Conservation (phyloP, 2,797 vertebrate species). For the Peromyscus attwateri region DNA sequence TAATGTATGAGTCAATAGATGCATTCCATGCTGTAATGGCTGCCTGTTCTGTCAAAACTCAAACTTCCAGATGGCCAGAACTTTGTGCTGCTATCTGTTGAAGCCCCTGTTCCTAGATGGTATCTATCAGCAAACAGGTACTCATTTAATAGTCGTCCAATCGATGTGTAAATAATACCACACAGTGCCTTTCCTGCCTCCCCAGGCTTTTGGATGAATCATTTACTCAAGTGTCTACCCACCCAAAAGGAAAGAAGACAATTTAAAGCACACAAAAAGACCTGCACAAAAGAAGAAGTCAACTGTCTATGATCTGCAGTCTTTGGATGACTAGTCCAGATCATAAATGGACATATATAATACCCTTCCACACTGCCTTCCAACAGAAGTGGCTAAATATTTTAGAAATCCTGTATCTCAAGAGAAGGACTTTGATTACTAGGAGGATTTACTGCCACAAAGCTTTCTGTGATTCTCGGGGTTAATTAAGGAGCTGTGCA, state of each 20-base stretch:
- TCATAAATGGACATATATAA: neutral
- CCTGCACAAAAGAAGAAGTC: constrained; percentile 20
- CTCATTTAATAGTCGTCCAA: constrained; percentile 51
- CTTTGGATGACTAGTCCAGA: neutral
- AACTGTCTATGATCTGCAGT: constrained; percentile 19
- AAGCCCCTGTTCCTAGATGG: neutral
- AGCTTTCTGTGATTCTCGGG: constrained; percentile 54
- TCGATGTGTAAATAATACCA: neutral
- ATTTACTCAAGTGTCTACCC: neutral
- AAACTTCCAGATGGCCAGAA: neutral
- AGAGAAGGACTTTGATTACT: constrained; percentile 48
- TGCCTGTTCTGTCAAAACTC: neutral
- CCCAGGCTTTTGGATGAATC: constrained; percentile 7
- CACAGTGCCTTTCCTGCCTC: neutral
- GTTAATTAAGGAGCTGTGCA: constrained; percentile 59
- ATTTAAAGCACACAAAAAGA: neutral
- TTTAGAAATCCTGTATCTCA: constrained; percentile 43
- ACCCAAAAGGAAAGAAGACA: neutral
- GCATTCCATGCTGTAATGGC: neutral
- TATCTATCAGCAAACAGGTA: neutral
- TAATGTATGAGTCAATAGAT: neutral
- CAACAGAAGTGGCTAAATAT: constrained; percentile 42
- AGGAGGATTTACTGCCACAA: constrained; percentile 46
- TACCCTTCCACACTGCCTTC: constrained; percentile 23
- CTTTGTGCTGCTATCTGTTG: neutral